Percentiles rank a stretch among this genome's conserved stretches.
phyloP scores from a whole-genome alignment of 2,113 vertebrate species.

The Bucco capensis region DNA sequence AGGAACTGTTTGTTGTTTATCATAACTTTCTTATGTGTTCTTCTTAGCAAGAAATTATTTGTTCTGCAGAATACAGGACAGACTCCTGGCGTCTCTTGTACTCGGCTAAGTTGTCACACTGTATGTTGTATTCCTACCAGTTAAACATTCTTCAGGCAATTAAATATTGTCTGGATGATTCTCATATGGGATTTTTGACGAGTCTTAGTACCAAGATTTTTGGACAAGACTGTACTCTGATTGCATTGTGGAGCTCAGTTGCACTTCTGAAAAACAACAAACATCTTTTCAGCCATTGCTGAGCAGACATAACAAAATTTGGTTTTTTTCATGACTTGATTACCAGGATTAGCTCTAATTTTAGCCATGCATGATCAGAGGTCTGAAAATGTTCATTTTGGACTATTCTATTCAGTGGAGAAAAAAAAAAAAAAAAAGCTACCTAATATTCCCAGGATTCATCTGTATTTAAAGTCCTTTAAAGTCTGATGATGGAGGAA shows the following conservation, averaged over 20 bases:
- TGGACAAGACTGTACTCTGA: neutral
- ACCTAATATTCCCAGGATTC: neutral
- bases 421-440: neutral
- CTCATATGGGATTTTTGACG: neutral
- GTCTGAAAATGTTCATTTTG: neutral
- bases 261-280: neutral
- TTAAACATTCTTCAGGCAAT: neutral
- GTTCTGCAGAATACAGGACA: neutral
- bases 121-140: too few species aligned
- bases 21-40: neutral
- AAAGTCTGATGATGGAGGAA: neutral
- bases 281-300: rapidly evolving
- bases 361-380: neutral
- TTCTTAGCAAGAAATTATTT: neutral
- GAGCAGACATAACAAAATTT: neutral
- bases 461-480: neutral
- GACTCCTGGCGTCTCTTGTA: neutral
- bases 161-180: neutral
- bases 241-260: neutral
- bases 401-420: neutral
- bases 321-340: neutral
- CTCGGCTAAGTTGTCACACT: neutral
- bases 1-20: neutral
- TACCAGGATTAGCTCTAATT: neutral
- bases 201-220: neutral